Percentiles rank a stretch among this genome's conserved stretches.
phyloP scores from a whole-genome alignment of 2,797 vertebrate species.

The Phoxinus dragarum region DNA sequence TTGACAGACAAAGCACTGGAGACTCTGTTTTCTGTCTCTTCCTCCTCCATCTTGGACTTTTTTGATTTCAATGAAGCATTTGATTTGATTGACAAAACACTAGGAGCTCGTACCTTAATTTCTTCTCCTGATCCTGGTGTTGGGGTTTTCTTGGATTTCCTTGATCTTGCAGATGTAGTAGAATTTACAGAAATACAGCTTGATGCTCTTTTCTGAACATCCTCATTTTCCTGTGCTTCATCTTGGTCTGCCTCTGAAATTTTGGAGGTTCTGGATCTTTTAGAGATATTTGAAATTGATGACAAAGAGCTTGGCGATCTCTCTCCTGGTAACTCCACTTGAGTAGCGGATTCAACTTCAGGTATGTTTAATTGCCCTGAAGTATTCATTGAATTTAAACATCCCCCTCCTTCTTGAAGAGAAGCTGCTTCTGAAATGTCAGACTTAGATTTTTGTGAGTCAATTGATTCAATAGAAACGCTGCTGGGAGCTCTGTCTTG shows the following conservation, averaged over 20 bases:
- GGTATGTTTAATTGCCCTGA: slow-evolving; percentile 52
- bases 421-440: slow-evolving; percentile 32
- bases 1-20: slow-evolving; percentile 55
- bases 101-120: slow-evolving; percentile 17
- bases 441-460: slow-evolving; percentile 19
- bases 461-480: slow-evolving; percentile 18
- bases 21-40: slow-evolving; percentile 43
- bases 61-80: slow-evolving; percentile 59
- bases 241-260: slow-evolving; percentile 11
- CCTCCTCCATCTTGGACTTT: slow-evolving; percentile 54
- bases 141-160: slow-evolving; percentile 62
- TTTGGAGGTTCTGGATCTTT: slow-evolving; percentile 42
- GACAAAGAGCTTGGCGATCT: slow-evolving; percentile 60
- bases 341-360: slow-evolving; percentile 25
- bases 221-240: slow-evolving; percentile 30
- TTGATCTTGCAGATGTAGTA: slow-evolving; percentile 63
- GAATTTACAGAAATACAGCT: slow-evolving; percentile 61
- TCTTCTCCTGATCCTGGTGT: slow-evolving; percentile 36
- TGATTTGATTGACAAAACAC: slow-evolving; percentile 50
- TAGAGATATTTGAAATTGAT: slow-evolving; percentile 56
- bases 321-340: slow-evolving; percentile 45
- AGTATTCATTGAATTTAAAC: slow-evolving; percentile 60
- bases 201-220: slow-evolving; percentile 46
- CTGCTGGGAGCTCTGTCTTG: slow-evolving; percentile 10
- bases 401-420: neutral